Conservation (phyloP, 2,113 vertebrate species). For the Cromileptes altivelis region DNA sequence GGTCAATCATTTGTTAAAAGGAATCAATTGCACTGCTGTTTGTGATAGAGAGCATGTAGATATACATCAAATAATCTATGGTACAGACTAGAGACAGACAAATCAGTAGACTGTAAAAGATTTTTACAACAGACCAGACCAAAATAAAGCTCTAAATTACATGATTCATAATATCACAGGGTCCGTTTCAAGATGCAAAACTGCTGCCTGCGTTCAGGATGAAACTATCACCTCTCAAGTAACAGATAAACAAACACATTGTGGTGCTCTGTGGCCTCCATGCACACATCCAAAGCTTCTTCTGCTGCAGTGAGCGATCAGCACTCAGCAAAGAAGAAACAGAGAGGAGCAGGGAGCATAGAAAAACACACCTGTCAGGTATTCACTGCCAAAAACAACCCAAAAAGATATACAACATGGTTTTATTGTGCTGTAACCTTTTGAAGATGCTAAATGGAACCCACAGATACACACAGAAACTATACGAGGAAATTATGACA, state of each 20-base stretch:
- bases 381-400: not conserved
- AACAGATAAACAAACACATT: constrained; percentile 47
- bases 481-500: no score
- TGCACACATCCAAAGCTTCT: constrained; percentile 6
- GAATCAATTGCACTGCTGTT: constrained; percentile 73
- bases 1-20: constrained; percentile 77
- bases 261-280: constrained; percentile 50
- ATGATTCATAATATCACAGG: not conserved
- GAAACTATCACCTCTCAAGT: constrained; percentile 36
- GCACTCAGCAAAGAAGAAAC: constrained; percentile 40
- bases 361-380: constrained; percentile 13
- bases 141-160: not conserved
- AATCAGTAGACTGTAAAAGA: constrained; percentile 6
- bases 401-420: not conserved
- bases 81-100: not conserved
- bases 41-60: constrained; percentile 49
- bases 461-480: not conserved
- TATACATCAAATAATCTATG: constrained; percentile 18
- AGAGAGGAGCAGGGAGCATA: not conserved
- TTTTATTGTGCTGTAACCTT: not conserved
- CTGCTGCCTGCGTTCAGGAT: not conserved
- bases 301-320: constrained; percentile 40
- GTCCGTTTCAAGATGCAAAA: not conserved
- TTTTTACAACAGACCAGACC: not conserved
- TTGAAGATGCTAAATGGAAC: not conserved